A percentile compares a stretch with the other conserved stretches of the same genome.
Conservation (phyloP, 1,140 invertebrate genomes). For the Asbolus verrucosus region DNA sequence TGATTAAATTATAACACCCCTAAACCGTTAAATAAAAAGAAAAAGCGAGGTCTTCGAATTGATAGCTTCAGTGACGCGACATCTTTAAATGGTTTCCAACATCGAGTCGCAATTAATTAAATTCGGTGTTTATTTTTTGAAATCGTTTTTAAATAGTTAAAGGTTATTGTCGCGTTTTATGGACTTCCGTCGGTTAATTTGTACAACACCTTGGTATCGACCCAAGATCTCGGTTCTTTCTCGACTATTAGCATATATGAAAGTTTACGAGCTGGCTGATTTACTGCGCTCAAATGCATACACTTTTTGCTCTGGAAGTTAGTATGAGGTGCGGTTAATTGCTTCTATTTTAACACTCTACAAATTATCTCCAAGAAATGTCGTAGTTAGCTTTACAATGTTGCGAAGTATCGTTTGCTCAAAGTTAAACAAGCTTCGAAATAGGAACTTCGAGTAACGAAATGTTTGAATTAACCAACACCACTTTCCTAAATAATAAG, state of each 20-base stretch:
- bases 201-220: constrained; percentile 9
- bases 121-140: not conserved
- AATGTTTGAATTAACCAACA: too few relatives aligned
- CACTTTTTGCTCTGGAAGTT: constrained; percentile 37
- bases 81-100: not conserved
- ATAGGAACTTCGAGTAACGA: too few relatives aligned
- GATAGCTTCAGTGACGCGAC: not conserved
- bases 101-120: constrained; percentile 8
- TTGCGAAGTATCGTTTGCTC: constrained; percentile 12
- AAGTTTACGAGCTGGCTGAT: constrained; percentile 42
- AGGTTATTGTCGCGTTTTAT: constrained; percentile 14
- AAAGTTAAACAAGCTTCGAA: too few relatives aligned
- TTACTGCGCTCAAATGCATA: constrained; percentile 43
- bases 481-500: too few relatives aligned
- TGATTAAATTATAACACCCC: constrained; percentile 30
- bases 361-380: constrained; percentile 30
- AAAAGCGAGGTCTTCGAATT: constrained; percentile 3
- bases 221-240: constrained; percentile 22
- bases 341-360: constrained; percentile 38
- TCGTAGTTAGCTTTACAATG: constrained; percentile 15
- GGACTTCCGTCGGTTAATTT: constrained; percentile 10
- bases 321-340: constrained; percentile 41
- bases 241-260: constrained; percentile 43
- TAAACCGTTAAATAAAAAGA: constrained; percentile 31
- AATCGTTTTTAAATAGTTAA: not conserved